A percentile compares a stretch with the other conserved stretches of the same genome.
These are phyloP conservation scores for Platysteira castanea DNA, from an alignment of 2,113 vertebrate genomes.

Conservation along the genomic window DNA sequence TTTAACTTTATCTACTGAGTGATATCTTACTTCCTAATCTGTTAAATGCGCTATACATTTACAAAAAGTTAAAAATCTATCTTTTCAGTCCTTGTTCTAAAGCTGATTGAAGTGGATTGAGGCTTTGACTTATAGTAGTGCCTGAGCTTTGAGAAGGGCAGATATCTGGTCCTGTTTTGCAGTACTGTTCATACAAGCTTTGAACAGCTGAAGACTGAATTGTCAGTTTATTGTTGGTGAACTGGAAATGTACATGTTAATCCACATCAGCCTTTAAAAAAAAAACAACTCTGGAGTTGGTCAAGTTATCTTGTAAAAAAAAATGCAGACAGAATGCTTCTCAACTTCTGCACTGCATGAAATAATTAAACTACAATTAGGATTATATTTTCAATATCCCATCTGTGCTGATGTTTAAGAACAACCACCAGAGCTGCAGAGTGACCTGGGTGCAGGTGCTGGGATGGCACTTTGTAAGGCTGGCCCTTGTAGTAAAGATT, in stretches of 20 bases:
- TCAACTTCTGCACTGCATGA: not conserved
- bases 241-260: not conserved
- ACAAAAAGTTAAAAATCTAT: not conserved
- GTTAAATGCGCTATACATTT: not conserved
- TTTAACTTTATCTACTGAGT: not conserved
- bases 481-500: not conserved
- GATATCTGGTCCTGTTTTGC: not conserved
- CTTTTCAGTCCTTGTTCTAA: not conserved
- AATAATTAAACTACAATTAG: not conserved
- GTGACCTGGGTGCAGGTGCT: not conserved
- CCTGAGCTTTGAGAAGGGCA: not conserved
- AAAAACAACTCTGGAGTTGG: not conserved
- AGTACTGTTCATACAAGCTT: not conserved
- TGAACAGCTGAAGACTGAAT: not conserved
- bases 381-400: not conserved
- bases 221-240: not conserved
- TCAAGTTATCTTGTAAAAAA: too few species aligned
- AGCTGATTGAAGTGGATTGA: not conserved
- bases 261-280: not conserved
- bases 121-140: not conserved
- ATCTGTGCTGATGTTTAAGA: not conserved
- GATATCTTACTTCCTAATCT: not conserved
- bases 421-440: not conserved
- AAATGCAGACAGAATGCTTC: not conserved
- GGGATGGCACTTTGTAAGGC: not conserved